A percentile compares a stretch with the other conserved stretches of the same genome.
Conservation (phyloP, 2,797 vertebrate genomes). For the Muscicapa striata region DNA sequence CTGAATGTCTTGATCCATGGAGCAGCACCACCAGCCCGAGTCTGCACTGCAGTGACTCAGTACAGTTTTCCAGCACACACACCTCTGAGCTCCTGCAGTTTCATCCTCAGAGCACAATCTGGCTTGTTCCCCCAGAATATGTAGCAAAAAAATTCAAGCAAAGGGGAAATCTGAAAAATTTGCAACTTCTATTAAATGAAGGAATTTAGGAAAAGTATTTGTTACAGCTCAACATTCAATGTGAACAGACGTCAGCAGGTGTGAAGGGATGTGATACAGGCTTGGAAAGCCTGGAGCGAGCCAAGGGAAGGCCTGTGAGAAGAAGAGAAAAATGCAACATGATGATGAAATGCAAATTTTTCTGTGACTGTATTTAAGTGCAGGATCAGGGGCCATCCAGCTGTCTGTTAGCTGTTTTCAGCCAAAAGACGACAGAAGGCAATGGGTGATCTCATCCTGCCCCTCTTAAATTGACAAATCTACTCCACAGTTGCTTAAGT, state of each 20-base stretch:
- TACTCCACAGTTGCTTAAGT: constrained; percentile 3
- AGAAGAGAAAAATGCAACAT: not conserved
- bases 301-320: not conserved
- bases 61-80: not conserved
- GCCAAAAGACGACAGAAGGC: constrained; percentile 18
- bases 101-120: not conserved
- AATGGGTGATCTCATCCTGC: constrained; percentile 31
- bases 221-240: not conserved
- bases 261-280: constrained; percentile 7
- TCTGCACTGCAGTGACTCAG: not conserved
- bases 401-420: not conserved
- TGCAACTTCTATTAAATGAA: not conserved
- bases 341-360: constrained; percentile 42
- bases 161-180: not conserved
- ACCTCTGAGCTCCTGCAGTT: not conserved
- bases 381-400: not conserved
- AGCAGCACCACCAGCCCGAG: not conserved
- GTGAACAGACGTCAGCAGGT: constrained; percentile 4
- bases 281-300: not conserved
- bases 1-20: not conserved
- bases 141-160: not conserved
- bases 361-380: not conserved
- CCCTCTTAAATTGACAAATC: not conserved
- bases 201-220: not conserved
- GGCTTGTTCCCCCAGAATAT: not conserved